These are phyloP conservation scores for Ornithoptera priamus DNA, from an alignment of 2,888 invertebrate species.

Conservation along the genomic window DNA sequence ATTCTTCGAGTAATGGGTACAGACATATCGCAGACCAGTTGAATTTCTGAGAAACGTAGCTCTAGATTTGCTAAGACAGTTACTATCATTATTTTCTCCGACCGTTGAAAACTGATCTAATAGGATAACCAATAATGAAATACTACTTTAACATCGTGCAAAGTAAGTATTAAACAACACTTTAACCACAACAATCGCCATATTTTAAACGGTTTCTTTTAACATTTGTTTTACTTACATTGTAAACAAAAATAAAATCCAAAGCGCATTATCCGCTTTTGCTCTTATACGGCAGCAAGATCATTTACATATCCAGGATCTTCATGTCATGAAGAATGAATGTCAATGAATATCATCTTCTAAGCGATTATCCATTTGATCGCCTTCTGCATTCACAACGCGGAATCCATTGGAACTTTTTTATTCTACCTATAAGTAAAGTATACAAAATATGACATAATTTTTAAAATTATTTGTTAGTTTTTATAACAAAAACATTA, in stretches of 20 bases:
- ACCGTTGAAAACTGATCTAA: conserved; percentile 36
- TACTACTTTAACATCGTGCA: background rate
- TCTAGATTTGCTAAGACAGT: conserved; percentile 47
- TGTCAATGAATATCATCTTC: too few species aligned
- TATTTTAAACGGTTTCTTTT: background rate
- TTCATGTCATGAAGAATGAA: too few species aligned
- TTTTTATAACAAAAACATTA: too few species aligned
- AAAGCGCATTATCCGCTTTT: too few species aligned
- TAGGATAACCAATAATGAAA: background rate
- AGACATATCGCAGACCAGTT: conserved; percentile 49
- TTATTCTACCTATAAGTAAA: too few species aligned
- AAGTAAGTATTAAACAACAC: background rate
- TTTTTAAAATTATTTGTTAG: too few species aligned
- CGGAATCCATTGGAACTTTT: too few species aligned
- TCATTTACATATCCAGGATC: too few species aligned
- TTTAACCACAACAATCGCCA: background rate
- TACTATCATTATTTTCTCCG: conserved; percentile 39
- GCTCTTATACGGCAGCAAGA: too few species aligned
- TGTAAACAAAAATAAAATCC: background rate
- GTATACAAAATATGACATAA: too few species aligned
- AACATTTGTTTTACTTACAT: background rate
- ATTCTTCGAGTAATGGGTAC: conserved; percentile 33
- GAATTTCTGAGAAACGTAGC: conserved; percentile 42
- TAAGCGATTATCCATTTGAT: too few species aligned
- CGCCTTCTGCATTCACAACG: too few species aligned